Base-by-base conservation (phyloP, 2,797 vertebrate species). In the Mormyrops attenuatus region DNA sequence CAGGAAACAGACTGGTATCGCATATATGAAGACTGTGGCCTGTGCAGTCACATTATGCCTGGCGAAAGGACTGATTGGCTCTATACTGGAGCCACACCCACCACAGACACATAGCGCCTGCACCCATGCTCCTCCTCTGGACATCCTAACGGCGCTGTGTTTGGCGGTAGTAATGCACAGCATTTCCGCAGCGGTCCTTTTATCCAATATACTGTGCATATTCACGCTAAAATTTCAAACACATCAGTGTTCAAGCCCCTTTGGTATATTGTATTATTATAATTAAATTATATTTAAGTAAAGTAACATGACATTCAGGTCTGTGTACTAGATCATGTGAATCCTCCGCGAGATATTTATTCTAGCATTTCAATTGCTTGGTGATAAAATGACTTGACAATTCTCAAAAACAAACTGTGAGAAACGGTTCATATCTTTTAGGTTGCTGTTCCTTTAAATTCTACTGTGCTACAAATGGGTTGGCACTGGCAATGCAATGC, bases 361-460 rank as follows among this genome's bases (percentile, higher is more conserved):
- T 52, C 3, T 55, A 53, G 30, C 38, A 47, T 50, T 85, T 52
- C 22, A 11, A 87, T 44, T 3, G 53, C 34, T 60, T 11, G 2
- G 34, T 34, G 22, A 20, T 55, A 44, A 87, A 87, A 87, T 13
- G 30, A 38, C n/a, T 5, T 57, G 15, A 5, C 47, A 30, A 85
- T 52, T 15, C 22, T 52, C 26, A 22, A n/a, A 84, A 84, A 13
- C 49, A 85, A 87, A 87, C 30, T 15, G 52, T 5, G 38, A 66
- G 53, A 57, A 41, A 53, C 38, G 8, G 17, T 66, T 66, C 22
- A 34, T 85, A 85, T 85, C 8, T 30, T 50, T 30, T 15, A 17
- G 13, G 86, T 60, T 41, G 86, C 34, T 87, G 52, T 57, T 30
- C 17, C 86, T 87, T 87, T 87, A 87, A 87, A 69, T 88, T 66